A percentile compares a stretch with the other conserved stretches of the same genome.
Conservation (phyloP, 2,888 invertebrate genomes). For the Hirtodrosophila alboralis region DNA sequence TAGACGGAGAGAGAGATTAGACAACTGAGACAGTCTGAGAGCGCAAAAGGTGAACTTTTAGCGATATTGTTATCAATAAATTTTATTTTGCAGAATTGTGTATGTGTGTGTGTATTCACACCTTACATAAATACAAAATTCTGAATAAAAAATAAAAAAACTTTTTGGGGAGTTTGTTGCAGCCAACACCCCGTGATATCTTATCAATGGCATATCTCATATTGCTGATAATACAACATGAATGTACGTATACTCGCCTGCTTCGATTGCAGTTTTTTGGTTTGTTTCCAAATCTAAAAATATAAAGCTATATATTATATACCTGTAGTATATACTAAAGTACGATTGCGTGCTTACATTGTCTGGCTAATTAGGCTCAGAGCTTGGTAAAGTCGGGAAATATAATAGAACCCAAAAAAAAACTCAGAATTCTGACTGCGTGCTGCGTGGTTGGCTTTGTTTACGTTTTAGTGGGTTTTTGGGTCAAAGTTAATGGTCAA, state of each 20-base stretch:
- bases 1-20: too few relatives aligned
- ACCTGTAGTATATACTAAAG: too few relatives aligned
- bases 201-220: constrained; percentile 42
- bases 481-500: constrained; percentile 72
- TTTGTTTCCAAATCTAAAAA: neutral
- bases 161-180: constrained; percentile 9
- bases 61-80: constrained; percentile 36
- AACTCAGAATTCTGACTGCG: constrained; percentile 7
- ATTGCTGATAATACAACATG: constrained; percentile 45
- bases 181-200: constrained; percentile 43
- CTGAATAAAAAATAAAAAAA: constrained; percentile 11
- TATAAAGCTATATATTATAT: too few relatives aligned
- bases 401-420: constrained; percentile 1
- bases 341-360: constrained; percentile 26
- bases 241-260: too few relatives aligned
- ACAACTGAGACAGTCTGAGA: too few relatives aligned
- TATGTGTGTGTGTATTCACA: constrained; percentile 5
- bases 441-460: constrained; percentile 62
- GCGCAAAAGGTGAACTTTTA: constrained; percentile 26
- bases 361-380: constrained; percentile 30
- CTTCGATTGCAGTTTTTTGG: constrained; percentile 30
- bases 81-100: constrained; percentile 20
- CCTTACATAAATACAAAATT: constrained; percentile 28
- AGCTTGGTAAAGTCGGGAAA: constrained; percentile 2
- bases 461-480: constrained; percentile 72